Percentiles rank a stretch among this genome's conserved stretches.
These are phyloP conservation scores for Phrynocephalus versicolor DNA, from an alignment of 2,113 vertebrate species.

Conservation along the genomic window DNA sequence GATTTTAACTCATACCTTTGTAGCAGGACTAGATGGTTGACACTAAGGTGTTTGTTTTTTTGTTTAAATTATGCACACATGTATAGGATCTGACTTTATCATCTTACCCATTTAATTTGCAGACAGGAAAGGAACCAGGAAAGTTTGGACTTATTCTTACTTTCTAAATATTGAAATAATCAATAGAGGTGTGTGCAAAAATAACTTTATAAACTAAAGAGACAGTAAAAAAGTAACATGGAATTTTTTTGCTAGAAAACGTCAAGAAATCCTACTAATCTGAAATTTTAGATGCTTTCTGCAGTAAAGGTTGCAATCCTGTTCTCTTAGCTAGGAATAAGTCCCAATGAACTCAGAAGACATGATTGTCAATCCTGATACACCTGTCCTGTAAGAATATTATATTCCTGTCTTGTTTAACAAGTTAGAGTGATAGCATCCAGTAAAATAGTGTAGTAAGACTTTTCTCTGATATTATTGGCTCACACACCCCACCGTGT, in stretches of 20 bases:
- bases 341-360: neutral
- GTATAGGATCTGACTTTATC: no score
- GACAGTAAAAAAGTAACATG: neutral
- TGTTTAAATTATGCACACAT: neutral
- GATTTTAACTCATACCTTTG: neutral
- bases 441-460: neutral
- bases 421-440: neutral
- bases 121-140: neutral
- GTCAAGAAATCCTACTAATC: neutral
- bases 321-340: neutral
- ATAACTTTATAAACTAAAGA: neutral
- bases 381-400: neutral
- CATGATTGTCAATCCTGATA: no score
- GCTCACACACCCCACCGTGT: neutral
- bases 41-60: neutral
- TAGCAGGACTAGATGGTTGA: no score
- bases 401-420: neutral
- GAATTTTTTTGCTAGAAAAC: neutral
- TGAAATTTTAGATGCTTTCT: neutral
- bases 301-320: neutral
- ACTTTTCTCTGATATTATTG: neutral
- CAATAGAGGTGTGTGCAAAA: neutral
- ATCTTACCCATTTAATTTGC: no score
- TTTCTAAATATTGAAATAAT: neutral
- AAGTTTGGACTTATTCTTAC: no score